phyloP scores from a whole-genome alignment of 2,113 vertebrate species.

The Carassius carassius region DNA sequence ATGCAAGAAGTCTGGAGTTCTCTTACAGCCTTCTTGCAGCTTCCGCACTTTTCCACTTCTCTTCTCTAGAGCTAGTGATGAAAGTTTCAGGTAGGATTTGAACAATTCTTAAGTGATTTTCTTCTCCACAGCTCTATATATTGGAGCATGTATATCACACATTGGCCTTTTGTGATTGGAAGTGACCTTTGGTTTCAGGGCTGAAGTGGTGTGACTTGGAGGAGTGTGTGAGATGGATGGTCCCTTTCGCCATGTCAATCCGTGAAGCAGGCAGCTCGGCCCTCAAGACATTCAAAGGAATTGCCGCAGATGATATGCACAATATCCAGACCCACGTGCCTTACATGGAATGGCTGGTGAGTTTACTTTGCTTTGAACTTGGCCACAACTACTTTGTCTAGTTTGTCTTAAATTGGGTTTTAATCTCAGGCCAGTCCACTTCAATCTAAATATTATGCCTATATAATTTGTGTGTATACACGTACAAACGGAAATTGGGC shows the following conservation, averaged over 20 bases:
- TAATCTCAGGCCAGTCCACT: no score
- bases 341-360: conserved; percentile 90
- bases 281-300: conserved; percentile 84
- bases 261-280: conserved; percentile 80
- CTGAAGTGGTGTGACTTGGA: conserved; percentile 86
- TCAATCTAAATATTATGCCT: no score
- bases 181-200: conserved; percentile 70
- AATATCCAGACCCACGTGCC: conserved; percentile 90
- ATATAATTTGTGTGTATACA: no score
- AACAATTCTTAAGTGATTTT: not conserved
- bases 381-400: no score
- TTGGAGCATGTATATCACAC: not conserved
- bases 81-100: conserved; percentile 86
- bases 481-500: not conserved
- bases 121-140: not conserved
- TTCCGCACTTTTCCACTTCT: conserved; percentile 95
- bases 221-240: conserved; percentile 91
- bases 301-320: conserved; percentile 85
- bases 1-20: conserved; percentile 87
- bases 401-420: no score
- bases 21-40: conserved; percentile 88
- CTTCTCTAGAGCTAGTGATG: conserved; percentile 87
- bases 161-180: no score
- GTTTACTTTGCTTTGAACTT: conserved; percentile 43
- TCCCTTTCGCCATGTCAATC: conserved; percentile 89